Conservation (phyloP, 2,113 vertebrate genomes). For the Pyrgilauda ruficollis region DNA sequence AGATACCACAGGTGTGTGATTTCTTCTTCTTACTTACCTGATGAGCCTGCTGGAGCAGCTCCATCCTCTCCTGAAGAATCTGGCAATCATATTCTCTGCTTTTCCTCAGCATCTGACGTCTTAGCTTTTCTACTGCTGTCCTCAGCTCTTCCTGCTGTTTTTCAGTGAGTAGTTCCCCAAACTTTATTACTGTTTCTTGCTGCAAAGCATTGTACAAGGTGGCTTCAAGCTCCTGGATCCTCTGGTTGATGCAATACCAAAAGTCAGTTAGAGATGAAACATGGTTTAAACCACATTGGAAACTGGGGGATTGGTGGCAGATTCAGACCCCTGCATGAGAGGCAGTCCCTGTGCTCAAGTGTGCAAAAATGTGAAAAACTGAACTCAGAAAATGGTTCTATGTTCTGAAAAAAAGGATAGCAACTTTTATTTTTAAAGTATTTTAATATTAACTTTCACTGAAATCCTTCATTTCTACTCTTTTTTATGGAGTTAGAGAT, state of each 20-base stretch:
- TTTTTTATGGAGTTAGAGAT: neutral
- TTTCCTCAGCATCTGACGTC: constrained; percentile 96
- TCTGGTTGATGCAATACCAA: constrained; percentile 78
- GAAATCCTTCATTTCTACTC: neutral
- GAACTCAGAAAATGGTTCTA: neutral
- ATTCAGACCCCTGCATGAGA: neutral
- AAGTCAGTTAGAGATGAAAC: constrained; percentile 44
- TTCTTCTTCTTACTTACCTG: constrained; percentile 80
- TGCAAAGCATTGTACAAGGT: constrained; percentile 98
- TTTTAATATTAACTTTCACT: neutral
- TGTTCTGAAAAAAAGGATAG: neutral
- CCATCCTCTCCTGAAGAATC: constrained; percentile 97
- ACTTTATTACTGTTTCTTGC: constrained; percentile 97
- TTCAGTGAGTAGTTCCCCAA: constrained; percentile 91
- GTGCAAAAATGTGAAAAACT: neutral
- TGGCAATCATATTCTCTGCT: constrained; percentile 98
- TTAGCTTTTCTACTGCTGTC: constrained; percentile 90
- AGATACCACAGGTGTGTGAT: accelerated
- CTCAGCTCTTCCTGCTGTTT: constrained; percentile 93
- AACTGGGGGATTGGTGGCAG: neutral
- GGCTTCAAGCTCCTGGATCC: constrained; percentile 98
- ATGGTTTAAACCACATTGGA: neutral
- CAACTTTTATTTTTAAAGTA: neutral
- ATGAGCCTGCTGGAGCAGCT: constrained; percentile 95
- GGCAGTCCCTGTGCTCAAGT: neutral